Percentiles rank a stretch among this genome's conserved stretches.
Evolutionary conservation across 1,140 invertebrate genomes (phyloP).

Genomic region (Agrilus planipennis): DNA sequence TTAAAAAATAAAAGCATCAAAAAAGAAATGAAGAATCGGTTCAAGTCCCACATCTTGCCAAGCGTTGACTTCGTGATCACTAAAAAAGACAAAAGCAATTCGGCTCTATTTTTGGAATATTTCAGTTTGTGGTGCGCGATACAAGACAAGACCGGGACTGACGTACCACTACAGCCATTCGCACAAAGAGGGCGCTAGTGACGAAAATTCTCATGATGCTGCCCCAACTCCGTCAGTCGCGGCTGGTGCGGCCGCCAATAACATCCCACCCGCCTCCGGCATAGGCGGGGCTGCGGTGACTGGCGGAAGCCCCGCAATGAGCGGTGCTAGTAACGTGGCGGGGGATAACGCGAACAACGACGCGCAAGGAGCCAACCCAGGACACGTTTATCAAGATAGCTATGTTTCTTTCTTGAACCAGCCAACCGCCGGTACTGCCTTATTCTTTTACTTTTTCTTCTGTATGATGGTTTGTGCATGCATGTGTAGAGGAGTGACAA

Average conservation of each 20-base stretch:
- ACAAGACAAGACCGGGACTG: constrained; percentile 93
- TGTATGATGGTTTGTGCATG: constrained; percentile 9
- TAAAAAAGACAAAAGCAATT: constrained; percentile 11
- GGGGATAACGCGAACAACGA: constrained; percentile 14
- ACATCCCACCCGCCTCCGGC: constrained; percentile 10
- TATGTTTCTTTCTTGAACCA: constrained; percentile 56
- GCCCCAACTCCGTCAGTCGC: constrained; percentile 32
- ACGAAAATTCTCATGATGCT: constrained; percentile 35
- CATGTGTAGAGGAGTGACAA: too few species aligned
- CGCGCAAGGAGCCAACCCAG: constrained; percentile 27
- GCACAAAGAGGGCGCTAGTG: constrained; percentile 60
- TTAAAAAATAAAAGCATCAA: too few species aligned
- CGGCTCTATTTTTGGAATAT: constrained; percentile 27
- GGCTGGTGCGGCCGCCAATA: constrained; percentile 32
- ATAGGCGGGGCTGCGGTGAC: background rate
- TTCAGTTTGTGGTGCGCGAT: constrained; percentile 90
- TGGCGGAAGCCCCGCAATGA: background rate
- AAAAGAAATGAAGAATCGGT: too few species aligned
- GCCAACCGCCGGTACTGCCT: constrained; percentile 40
- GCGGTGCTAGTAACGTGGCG: constrained; percentile 8
- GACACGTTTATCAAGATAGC: constrained; percentile 50
- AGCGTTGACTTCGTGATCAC: too few species aligned
- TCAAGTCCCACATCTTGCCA: too few species aligned
- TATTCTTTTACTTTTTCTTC: constrained; percentile 21
- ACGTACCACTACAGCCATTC: constrained; percentile 96